phyloP scores from a whole-genome alignment of 2,797 vertebrate species.

The Hyperoplus immaculatus region DNA sequence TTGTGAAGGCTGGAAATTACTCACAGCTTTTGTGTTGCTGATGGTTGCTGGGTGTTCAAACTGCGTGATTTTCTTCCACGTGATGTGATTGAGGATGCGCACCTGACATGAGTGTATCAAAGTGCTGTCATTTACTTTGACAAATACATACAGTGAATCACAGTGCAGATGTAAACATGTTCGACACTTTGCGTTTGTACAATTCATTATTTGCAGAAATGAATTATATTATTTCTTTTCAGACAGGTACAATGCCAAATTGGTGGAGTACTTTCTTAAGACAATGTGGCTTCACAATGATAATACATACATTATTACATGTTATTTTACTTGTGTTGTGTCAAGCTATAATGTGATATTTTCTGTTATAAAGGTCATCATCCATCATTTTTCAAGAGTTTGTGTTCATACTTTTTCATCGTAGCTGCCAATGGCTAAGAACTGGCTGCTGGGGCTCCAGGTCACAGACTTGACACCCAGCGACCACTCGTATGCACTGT shows the following conservation, averaged over 20 bases:
- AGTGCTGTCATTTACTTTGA: slow-evolving; percentile 4
- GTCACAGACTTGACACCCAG: slow-evolving; percentile 92
- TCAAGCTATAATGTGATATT: neutral
- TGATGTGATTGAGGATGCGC: slow-evolving; percentile 95
- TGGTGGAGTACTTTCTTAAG: neutral
- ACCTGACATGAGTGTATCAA: slow-evolving; percentile 82
- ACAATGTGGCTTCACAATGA: neutral
- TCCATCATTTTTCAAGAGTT: neutral
- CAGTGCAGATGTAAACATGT: neutral
- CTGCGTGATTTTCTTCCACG: slow-evolving; percentile 93
- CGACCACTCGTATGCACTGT: slow-evolving; percentile 94
- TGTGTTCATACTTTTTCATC: slow-evolving; percentile 92
- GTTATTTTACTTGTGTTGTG: neutral
- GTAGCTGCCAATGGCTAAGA: slow-evolving; percentile 95
- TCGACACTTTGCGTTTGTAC: neutral
- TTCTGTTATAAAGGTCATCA: neutral
- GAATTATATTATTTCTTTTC: neutral
- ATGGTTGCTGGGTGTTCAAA: slow-evolving; percentile 90
- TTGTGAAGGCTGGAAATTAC: slow-evolving; percentile 52
- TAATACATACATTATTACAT: neutral
- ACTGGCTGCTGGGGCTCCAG: slow-evolving; percentile 98
- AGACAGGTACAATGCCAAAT: neutral
- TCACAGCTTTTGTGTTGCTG: slow-evolving; percentile 87
- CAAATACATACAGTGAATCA: neutral
- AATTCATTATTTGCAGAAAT: neutral